Evolutionary conservation across 1,140 invertebrate species (phyloP), one percentile per base, ranked within the genome.

Genomic region (Rhopalosiphum padi): DNA sequence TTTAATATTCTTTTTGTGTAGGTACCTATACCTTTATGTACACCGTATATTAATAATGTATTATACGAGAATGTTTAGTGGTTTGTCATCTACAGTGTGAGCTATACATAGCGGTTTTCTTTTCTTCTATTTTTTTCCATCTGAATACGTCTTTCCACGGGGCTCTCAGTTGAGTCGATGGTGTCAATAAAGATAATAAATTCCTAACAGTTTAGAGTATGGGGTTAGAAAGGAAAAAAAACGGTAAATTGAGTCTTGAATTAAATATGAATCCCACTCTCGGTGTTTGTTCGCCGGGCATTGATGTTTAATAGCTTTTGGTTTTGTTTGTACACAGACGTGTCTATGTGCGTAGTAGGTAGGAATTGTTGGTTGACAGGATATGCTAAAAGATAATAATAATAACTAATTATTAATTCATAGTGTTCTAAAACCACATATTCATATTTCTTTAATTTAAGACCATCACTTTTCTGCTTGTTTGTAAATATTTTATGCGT

Each of bases 161-260:
- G 35, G n/a, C 11, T 25, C 18, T 11, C 41, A 60, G 35, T 22
- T 25, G 53, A 41, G 60, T 68, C 23, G 6, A 68, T 37, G 60
- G 53, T 91, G 90, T 91, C 55, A 91, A 90, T 68, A 90, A 46
- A 91, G 90, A 91, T 68, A 91, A 91, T 87, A 87, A n/a, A 68
- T 91, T 30, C 55, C 37, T 15, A 68, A 68, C 60, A 91, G 53
- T 77, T 37, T 89, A 53, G 46, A 23, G 46, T 37, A 35, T 37
- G 11, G 48, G 48, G 43, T 37, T 37, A 30, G 7, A 18, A 30
- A 30, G 37, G 25, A 18, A 30, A 41, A 55, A 60, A 41, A 60
- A 90, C n/a, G 15, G n/a, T 77, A 91, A 91, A 91, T 91, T 91
- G 55, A 91, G 53, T 91, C 60, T 60, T 91, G 90, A 91, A 91